Evolutionary conservation across 1,140 invertebrate species (phyloP).

Genomic region (Tetramorium parvispinum): DNA sequence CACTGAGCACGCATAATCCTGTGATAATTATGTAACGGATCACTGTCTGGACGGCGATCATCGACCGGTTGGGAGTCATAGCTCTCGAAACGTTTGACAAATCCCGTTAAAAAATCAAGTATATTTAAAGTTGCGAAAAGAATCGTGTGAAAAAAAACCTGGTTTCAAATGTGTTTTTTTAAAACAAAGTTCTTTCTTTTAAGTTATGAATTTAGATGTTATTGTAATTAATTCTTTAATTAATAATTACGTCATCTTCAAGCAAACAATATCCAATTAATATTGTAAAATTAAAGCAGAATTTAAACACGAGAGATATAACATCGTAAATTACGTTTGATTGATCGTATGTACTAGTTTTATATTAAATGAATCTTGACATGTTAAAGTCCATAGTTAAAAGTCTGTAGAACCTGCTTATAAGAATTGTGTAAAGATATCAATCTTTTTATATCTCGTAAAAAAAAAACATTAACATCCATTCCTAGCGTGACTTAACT

Average conservation of each 20-base stretch:
- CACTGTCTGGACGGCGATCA: conserved; percentile 3
- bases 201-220: not conserved
- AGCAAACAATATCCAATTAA: not conserved
- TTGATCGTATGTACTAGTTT: not conserved
- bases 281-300: not conserved
- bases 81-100: not conserved
- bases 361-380: not conserved
- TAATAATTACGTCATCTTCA: not conserved
- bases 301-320: not conserved
- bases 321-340: conserved; percentile 6
- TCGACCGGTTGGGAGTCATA: not conserved
- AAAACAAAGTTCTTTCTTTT: not conserved
- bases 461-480: too few species aligned
- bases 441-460: not conserved
- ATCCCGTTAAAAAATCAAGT: not conserved
- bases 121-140: not conserved
- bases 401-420: not conserved
- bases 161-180: not conserved
- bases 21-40: conserved; percentile 76
- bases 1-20: conserved; percentile 77
- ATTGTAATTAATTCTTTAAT: conserved; percentile 19
- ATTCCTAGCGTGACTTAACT: too few species aligned
- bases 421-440: not conserved
- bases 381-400: not conserved
- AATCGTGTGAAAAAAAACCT: not conserved